Conservation (phyloP, 2,888 invertebrate species). For the Eristalis pertinax region DNA sequence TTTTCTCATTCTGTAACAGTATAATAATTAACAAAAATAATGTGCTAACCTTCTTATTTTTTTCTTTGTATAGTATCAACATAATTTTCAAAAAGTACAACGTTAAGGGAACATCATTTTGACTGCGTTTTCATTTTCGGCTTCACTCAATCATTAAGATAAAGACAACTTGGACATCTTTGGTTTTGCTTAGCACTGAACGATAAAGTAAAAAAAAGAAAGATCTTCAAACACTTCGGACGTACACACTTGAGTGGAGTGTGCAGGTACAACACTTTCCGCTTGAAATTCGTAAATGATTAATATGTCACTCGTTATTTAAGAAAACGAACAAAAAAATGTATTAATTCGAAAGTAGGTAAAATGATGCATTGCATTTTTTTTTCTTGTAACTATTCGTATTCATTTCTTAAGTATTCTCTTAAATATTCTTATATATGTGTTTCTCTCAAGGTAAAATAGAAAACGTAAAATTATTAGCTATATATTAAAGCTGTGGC, state of each 20-base stretch:
- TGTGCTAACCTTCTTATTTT: not conserved
- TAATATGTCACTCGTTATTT: not conserved
- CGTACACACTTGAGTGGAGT: conserved; percentile 27
- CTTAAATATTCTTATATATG: conserved; percentile 42
- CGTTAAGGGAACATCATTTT: conserved; percentile 23
- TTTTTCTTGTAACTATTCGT: conserved; percentile 53
- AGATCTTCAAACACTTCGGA: not conserved
- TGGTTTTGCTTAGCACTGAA: not conserved
- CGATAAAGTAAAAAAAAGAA: not conserved
- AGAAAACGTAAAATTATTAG: conserved; percentile 61
- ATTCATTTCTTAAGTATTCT: conserved; percentile 33
- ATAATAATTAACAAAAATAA: conserved; percentile 50
- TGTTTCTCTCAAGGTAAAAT: conserved; percentile 45
- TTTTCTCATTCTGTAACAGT: conserved; percentile 57
- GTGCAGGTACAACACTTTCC: conserved; percentile 51
- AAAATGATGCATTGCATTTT: conserved; percentile 12
- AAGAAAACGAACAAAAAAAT: conserved; percentile 15
- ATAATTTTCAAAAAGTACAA: conserved; percentile 44
- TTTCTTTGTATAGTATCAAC: conserved; percentile 37
- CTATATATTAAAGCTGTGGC: conserved; percentile 69
- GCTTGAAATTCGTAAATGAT: conserved; percentile 9
- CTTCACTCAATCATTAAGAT: not conserved
- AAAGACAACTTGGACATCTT: not conserved
- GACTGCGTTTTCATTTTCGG: not conserved
- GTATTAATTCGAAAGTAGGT: conserved; percentile 16